phyloP scores from a whole-genome alignment of 2,113 vertebrate genomes.

The Pelodiscus sinensis region DNA sequence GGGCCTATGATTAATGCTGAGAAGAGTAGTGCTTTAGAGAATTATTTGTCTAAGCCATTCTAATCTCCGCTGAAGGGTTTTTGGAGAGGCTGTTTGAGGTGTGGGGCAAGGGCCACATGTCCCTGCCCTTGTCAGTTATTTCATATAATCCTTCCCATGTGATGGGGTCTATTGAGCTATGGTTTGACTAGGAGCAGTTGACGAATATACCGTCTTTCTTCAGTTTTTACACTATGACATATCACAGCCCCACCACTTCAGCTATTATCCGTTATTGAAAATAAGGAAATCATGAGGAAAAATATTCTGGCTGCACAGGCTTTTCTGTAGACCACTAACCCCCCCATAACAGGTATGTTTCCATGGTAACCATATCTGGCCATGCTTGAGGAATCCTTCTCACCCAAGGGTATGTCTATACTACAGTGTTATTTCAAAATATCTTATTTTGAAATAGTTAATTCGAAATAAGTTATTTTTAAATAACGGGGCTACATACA shows the following conservation, averaged over 20 bases:
- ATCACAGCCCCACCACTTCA: background rate
- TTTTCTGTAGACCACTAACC: background rate
- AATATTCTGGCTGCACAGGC: background rate
- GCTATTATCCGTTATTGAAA: background rate
- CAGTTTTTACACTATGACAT: background rate
- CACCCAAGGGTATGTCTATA: background rate
- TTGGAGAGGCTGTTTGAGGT: background rate
- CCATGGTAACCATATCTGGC: background rate
- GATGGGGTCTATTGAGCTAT: background rate
- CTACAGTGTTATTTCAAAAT: too few relatives aligned
- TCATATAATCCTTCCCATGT: background rate
- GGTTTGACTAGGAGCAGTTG: background rate
- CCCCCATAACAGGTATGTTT: background rate
- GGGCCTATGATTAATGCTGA: background rate
- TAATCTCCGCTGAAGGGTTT: background rate
- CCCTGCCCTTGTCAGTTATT: background rate
- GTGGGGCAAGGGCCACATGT: accelerated
- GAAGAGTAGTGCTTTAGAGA: background rate
- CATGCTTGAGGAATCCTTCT: background rate
- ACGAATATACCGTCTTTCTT: background rate
- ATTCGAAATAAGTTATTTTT: too few relatives aligned
- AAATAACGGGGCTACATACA: too few relatives aligned
- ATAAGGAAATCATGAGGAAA: background rate
- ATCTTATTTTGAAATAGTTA: too few relatives aligned
- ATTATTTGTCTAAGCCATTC: background rate